Conservation (phyloP, 2,888 invertebrate species). For the Labia minor region DNA sequence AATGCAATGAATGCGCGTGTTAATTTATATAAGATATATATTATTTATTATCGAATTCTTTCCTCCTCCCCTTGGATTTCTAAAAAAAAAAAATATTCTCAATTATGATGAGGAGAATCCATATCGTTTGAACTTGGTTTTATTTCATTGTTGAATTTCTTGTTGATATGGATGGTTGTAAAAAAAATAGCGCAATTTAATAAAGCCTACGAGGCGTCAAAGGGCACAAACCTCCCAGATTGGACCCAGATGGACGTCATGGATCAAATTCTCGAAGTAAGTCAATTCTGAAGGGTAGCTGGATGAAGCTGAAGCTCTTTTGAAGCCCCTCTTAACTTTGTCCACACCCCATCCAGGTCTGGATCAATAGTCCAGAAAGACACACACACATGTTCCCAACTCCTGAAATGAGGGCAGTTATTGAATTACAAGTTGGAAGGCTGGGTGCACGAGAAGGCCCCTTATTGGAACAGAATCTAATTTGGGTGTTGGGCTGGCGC, state of each 20-base stretch:
- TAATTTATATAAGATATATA: no score
- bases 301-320: slow-evolving; percentile 16
- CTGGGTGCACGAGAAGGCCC: slow-evolving; percentile 23
- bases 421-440: slow-evolving; percentile 28
- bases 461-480: slow-evolving; percentile 43
- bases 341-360: slow-evolving; percentile 16
- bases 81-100: no score
- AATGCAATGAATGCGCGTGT: no score
- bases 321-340: slow-evolving; percentile 16
- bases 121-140: no score
- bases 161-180: neutral
- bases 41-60: no score
- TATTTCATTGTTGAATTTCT: no score
- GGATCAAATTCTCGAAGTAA: slow-evolving; percentile 15
- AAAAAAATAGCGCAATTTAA: neutral
- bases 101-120: no score
- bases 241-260: neutral
- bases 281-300: neutral
- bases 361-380: slow-evolving; percentile 28
- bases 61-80: no score
- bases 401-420: slow-evolving; percentile 28
- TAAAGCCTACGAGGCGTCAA: neutral
- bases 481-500: slow-evolving; percentile 48
- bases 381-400: slow-evolving; percentile 27
- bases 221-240: no score